Conservation (phyloP, 2,888 invertebrate genomes). For the Galerucella nymphaeae region DNA sequence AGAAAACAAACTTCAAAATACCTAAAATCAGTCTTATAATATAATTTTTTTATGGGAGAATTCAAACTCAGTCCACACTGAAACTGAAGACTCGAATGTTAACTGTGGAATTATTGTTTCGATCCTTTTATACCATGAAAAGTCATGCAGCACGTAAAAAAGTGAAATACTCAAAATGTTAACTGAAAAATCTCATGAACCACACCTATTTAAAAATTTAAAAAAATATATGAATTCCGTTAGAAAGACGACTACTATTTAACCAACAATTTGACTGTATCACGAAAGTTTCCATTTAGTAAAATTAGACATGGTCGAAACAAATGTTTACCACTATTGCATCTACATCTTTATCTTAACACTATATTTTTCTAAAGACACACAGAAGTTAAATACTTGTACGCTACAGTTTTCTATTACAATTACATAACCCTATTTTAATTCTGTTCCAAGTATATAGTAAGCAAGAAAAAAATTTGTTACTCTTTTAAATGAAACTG, state of each 20-base stretch:
- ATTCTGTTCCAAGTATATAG: slow-evolving; percentile 51
- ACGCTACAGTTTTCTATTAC: slow-evolving; percentile 53
- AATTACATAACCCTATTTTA: slow-evolving; percentile 50
- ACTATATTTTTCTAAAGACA: slow-evolving; percentile 54
- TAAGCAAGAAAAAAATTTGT: slow-evolving; percentile 39
- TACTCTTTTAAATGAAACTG: too few relatives aligned
- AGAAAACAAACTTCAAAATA: not conserved
- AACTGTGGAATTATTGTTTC: too few relatives aligned
- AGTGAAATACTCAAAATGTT: too few relatives aligned
- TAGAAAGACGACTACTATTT: slow-evolving; percentile 3
- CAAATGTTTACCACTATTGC: slow-evolving; percentile 37
- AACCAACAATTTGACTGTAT: slow-evolving; percentile 27
- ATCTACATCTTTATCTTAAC: slow-evolving; percentile 46
- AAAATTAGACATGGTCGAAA: slow-evolving; percentile 36
- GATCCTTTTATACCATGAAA: too few relatives aligned
- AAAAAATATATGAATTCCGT: not conserved
- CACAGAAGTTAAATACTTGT: slow-evolving; percentile 60
- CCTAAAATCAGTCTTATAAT: not conserved
- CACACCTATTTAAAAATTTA: not conserved
- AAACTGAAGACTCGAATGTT: too few relatives aligned
- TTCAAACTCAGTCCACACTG: too few relatives aligned
- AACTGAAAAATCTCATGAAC: too few relatives aligned
- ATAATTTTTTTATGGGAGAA: not conserved
- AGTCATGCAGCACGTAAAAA: too few relatives aligned
- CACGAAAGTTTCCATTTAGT: slow-evolving; percentile 47